Evolutionary conservation across 1,140 invertebrate genomes (phyloP).

Genomic region (Leptinotarsa defecta): DNA sequence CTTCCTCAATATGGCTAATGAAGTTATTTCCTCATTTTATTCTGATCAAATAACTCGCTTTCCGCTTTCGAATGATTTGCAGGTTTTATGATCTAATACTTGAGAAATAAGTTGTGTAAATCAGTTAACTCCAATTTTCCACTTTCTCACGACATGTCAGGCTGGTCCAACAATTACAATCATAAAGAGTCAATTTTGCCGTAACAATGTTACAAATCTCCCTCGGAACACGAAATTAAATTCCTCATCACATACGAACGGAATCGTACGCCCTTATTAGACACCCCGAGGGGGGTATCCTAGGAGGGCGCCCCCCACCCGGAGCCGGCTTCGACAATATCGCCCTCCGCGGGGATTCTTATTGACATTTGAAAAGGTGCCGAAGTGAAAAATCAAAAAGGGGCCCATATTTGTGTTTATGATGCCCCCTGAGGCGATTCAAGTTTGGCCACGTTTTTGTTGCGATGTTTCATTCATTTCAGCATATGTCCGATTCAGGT

Average conservation of each 20-base stretch:
- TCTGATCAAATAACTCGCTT: too few species aligned
- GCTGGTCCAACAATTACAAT: not conserved
- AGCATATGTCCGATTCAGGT: constrained; percentile 49
- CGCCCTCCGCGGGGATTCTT: constrained; percentile 41
- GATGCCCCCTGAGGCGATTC: constrained; percentile 51
- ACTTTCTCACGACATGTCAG: too few species aligned
- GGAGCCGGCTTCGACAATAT: constrained; percentile 45
- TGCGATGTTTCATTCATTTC: constrained; percentile 46
- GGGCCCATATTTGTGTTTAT: constrained; percentile 54
- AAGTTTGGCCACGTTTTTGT: constrained; percentile 55
- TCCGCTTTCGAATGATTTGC: too few species aligned
- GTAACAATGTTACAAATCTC: constrained; percentile 7
- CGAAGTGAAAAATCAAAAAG: constrained; percentile 56
- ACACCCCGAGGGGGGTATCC: constrained; percentile 34
- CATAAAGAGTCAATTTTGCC: not conserved
- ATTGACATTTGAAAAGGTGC: constrained; percentile 54
- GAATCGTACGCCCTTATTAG: constrained; percentile 50
- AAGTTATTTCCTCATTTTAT: too few species aligned
- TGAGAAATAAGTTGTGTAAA: too few species aligned
- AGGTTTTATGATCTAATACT: too few species aligned
- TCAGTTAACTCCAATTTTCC: too few species aligned
- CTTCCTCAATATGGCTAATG: too few species aligned
- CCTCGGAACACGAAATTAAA: constrained; percentile 17
- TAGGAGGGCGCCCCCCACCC: constrained; percentile 34
- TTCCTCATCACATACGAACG: constrained; percentile 25